These are phyloP conservation scores for Gymnodraco acuticeps DNA, from an alignment of 2,797 vertebrate genomes.

Conservation along the genomic window DNA sequence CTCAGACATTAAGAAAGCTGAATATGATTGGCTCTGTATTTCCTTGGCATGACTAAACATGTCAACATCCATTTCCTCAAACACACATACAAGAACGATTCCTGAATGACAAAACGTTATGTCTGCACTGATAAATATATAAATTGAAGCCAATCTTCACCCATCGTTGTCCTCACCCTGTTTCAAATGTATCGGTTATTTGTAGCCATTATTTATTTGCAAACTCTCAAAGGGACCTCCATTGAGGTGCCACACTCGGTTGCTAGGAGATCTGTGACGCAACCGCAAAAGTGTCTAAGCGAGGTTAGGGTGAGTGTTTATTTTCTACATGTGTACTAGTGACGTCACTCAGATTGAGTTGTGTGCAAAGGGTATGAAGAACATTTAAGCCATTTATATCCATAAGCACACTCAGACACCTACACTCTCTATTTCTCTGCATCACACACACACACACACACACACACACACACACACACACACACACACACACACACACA, in stretches of 20 bases:
- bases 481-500: constrained; percentile 2
- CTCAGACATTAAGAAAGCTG: neutral
- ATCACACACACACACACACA: constrained; percentile 12
- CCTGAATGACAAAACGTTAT: neutral
- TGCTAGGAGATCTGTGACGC: constrained; percentile 71
- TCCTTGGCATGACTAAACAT: constrained; percentile 7
- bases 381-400: constrained; percentile 69
- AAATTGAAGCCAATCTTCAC: neutral
- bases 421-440: constrained; percentile 16
- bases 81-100: neutral
- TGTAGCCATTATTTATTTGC: constrained; percentile 48
- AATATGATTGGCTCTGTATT: neutral
- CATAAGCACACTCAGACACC: constrained; percentile 61
- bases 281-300: constrained; percentile 35
- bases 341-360: constrained; percentile 15
- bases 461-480: neutral
- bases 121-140: constrained; percentile 8
- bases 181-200: constrained; percentile 53
- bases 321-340: too few species aligned
- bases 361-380: constrained; percentile 53
- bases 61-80: neutral
- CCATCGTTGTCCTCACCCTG: constrained; percentile 13
- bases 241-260: constrained; percentile 54
- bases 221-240: constrained; percentile 52
- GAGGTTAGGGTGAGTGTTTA: constrained; percentile 28